These are phyloP conservation scores for Drosophila pachea DNA, from an alignment of 1,140 invertebrate genomes.

Conservation along the genomic window DNA sequence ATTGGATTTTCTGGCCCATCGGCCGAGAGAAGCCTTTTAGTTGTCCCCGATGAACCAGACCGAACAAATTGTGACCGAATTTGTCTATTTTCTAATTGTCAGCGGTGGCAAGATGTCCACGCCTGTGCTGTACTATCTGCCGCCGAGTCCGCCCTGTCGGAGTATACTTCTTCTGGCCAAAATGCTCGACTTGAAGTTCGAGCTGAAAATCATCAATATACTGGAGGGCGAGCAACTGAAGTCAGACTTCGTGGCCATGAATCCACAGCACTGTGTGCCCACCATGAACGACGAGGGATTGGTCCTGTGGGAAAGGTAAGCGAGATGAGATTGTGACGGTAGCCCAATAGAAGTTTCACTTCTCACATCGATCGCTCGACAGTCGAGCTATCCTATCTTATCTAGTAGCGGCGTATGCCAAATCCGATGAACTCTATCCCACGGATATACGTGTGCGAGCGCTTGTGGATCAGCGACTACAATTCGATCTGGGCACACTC, in stretches of 20 bases:
- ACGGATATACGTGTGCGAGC: slow-evolving; percentile 83
- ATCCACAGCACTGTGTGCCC: slow-evolving; percentile 84
- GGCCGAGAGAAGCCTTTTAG: slow-evolving; percentile 20
- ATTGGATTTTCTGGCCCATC: slow-evolving; percentile 6
- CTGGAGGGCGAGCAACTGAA: slow-evolving; percentile 80
- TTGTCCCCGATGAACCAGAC: slow-evolving; percentile 60
- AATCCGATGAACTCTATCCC: slow-evolving; percentile 84
- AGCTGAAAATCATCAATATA: slow-evolving; percentile 80
- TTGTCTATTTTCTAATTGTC: slow-evolving; percentile 76
- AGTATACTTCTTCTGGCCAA: slow-evolving; percentile 80
- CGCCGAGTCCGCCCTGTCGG: slow-evolving; percentile 81
- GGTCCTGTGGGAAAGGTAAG: slow-evolving; percentile 82
- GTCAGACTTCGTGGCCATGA: slow-evolving; percentile 81
- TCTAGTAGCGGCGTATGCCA: slow-evolving; percentile 85
- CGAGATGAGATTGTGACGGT: not conserved
- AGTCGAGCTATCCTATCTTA: slow-evolving; percentile 87
- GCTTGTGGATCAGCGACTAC: slow-evolving; percentile 85
- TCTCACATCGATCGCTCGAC: not conserved
- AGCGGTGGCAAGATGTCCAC: slow-evolving; percentile 79
- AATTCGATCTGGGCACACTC: slow-evolving; percentile 86
- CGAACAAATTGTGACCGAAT: slow-evolving; percentile 76
- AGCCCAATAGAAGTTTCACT: no score
- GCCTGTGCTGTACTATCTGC: slow-evolving; percentile 82
- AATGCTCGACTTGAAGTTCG: slow-evolving; percentile 80
- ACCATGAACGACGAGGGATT: slow-evolving; percentile 85